Percentiles rank a stretch among this genome's conserved stretches.
Evolutionary conservation across 2,797 vertebrate species (phyloP).

Genomic region (Paramormyrops hopkinsi): DNA sequence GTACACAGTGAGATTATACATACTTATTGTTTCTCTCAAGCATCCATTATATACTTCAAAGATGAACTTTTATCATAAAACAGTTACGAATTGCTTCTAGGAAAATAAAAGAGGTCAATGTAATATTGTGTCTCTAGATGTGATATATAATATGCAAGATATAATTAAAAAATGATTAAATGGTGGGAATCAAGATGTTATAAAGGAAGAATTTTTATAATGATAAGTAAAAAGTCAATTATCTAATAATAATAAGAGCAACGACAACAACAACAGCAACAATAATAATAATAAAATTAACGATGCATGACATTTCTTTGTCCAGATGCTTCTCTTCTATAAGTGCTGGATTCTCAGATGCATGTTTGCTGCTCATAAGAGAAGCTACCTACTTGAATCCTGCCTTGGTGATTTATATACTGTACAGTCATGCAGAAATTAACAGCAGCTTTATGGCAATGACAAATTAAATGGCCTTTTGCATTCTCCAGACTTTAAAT

Average conservation of each 20-base stretch:
- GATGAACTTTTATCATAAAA: neutral
- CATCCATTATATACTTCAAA: neutral
- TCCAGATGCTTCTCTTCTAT: neutral
- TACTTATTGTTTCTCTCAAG: neutral
- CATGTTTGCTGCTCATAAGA: neutral
- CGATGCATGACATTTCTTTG: neutral
- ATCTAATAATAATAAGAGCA: neutral
- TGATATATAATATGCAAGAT: neutral
- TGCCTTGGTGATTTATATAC: neutral
- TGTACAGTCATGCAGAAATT: neutral
- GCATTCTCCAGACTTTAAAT: neutral
- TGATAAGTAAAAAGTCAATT: neutral
- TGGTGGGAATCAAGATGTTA: neutral
- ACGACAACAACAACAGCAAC: neutral
- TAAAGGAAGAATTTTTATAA: neutral
- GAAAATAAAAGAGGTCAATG: neutral
- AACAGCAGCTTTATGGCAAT: neutral
- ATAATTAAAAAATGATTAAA: neutral
- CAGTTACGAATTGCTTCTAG: neutral
- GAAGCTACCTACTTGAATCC: neutral
- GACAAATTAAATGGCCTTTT: neutral
- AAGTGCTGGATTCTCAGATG: neutral
- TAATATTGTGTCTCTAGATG: neutral
- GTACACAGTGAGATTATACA: neutral
- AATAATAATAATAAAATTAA: neutral